A percentile compares a stretch with the other conserved stretches of the same genome.
Conservation (phyloP, 2,797 vertebrate species). For the Novumbra hubbsi region DNA sequence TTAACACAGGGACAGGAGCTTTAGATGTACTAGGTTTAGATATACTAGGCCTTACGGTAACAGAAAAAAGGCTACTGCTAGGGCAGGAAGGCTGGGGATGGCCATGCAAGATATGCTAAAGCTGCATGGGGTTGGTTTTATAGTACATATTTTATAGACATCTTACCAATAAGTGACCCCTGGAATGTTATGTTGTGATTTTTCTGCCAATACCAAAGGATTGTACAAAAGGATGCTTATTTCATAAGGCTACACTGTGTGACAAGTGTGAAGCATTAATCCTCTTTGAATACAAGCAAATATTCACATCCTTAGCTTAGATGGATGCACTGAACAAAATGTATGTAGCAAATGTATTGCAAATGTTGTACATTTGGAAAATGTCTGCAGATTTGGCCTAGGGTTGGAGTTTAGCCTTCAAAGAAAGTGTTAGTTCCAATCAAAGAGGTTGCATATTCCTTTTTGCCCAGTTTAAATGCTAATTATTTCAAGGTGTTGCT, state of each 20-base stretch:
- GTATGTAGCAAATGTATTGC: slow-evolving; percentile 15
- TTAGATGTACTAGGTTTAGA: neutral
- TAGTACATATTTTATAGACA: slow-evolving; percentile 15
- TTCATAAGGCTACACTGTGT: neutral
- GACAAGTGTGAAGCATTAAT: slow-evolving; percentile 29
- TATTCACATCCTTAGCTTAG: slow-evolving; percentile 23
- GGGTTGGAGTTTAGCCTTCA: slow-evolving; percentile 2
- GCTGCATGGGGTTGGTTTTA: neutral
- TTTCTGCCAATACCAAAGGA: neutral
- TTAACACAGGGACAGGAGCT: neutral
- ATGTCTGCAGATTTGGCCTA: neutral
- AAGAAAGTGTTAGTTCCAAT: neutral
- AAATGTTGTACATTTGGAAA: neutral
- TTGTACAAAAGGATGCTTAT: neutral
- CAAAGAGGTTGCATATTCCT: slow-evolving; percentile 10
- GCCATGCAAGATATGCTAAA: neutral
- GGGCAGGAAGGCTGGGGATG: neutral
- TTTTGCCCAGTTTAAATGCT: neutral
- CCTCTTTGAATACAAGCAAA: slow-evolving; percentile 44
- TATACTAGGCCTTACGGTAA: neutral
- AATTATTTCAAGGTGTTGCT: neutral
- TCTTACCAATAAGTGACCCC: slow-evolving; percentile 7
- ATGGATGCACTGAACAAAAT: slow-evolving; percentile 29
- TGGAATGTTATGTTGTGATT: slow-evolving; percentile 19
- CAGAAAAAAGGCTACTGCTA: neutral